A percentile compares a stretch with the other conserved stretches of the same genome.
Evolutionary conservation across 2,888 invertebrate species (phyloP).

Genomic region (Coremacera marginata): DNA sequence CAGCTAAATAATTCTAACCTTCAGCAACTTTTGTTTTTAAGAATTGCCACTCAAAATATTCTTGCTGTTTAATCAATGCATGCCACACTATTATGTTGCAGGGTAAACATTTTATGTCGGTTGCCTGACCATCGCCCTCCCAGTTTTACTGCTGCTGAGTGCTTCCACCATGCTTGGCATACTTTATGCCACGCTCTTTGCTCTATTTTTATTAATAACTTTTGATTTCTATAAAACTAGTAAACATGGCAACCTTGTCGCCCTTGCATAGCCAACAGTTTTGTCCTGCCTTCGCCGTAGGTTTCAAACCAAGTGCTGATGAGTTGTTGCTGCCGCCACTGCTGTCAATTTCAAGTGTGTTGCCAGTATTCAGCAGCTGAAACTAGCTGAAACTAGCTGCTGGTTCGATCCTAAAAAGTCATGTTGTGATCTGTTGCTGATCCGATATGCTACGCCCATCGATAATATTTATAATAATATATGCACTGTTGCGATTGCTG

Average conservation of each 20-base stretch:
- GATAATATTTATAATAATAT: conserved; percentile 36
- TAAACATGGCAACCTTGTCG: conserved; percentile 1
- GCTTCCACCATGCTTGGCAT: neutral
- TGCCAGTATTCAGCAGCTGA: neutral
- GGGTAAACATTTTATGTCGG: too few species aligned
- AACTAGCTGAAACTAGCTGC: neutral
- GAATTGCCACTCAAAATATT: neutral
- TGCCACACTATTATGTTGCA: neutral
- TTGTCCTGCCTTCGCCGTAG: neutral
- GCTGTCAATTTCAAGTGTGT: neutral
- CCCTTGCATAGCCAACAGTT: neutral
- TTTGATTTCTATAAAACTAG: conserved; percentile 12
- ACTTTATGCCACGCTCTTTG: neutral
- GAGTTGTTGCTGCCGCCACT: neutral
- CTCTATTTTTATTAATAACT: conserved; percentile 1
- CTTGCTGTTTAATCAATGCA: conserved; percentile 6
- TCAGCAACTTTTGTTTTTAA: neutral
- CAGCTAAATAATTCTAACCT: conserved; percentile 7
- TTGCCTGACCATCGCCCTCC: too few species aligned
- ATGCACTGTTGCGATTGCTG: conserved; percentile 9
- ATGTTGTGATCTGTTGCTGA: conserved; percentile 30
- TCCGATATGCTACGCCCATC: conserved; percentile 36
- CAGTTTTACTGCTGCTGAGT: neutral
- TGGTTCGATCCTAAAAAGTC: neutral
- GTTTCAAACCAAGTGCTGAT: conserved; percentile 7